These are phyloP conservation scores for Manis crassicaudata DNA, from an alignment of 2,797 vertebrate species.

Conservation along the genomic window DNA sequence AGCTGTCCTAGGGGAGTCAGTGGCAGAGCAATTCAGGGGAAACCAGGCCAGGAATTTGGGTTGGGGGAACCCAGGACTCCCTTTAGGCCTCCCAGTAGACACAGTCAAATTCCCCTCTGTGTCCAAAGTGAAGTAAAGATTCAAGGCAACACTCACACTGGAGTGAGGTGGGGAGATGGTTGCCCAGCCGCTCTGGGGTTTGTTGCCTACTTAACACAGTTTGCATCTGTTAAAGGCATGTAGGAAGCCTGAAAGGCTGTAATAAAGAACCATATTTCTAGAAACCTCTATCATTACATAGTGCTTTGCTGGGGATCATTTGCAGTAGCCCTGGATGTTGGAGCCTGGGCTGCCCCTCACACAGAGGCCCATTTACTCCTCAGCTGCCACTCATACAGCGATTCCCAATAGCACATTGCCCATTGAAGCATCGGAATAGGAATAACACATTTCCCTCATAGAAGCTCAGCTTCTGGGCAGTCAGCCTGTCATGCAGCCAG, in stretches of 20 bases:
- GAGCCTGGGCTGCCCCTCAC: background rate
- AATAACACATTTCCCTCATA: conserved; percentile 19
- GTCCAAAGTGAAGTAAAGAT: background rate
- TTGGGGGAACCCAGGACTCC: background rate
- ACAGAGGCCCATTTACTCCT: background rate
- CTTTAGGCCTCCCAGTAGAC: background rate
- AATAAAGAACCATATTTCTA: conserved; percentile 34
- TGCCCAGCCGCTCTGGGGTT: background rate
- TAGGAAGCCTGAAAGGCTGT: background rate
- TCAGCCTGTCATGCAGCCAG: conserved; percentile 39
- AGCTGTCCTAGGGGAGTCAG: background rate
- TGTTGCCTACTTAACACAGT: conserved; percentile 1
- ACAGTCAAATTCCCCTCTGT: background rate
- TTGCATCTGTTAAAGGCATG: background rate
- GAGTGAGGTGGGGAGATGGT: background rate
- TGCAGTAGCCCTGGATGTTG: conserved; percentile 9
- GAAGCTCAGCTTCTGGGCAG: conserved; percentile 15
- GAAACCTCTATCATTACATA: conserved; percentile 19
- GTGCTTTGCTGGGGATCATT: conserved; percentile 25
- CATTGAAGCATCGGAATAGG: background rate
- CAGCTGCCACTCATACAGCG: background rate
- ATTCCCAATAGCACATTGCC: conserved; percentile 2
- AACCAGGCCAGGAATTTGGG: background rate
- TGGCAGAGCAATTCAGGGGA: background rate
- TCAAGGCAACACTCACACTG: background rate